Conservation (phyloP, 2,888 invertebrate genomes). For the Oscheius sp. region DNA sequence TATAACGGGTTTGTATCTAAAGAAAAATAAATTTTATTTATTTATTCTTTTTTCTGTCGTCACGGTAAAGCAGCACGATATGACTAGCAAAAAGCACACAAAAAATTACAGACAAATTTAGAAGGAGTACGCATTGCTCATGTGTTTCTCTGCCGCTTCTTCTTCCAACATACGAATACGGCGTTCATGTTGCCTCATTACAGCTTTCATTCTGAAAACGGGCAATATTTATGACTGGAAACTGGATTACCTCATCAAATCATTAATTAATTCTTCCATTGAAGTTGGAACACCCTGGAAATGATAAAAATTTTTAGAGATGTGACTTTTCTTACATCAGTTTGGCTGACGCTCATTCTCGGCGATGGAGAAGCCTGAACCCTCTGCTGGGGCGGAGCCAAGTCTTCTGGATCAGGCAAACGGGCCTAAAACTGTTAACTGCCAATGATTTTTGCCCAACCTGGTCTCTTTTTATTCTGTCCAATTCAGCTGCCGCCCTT, state of each 20-base stretch:
- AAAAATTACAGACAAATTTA: neutral
- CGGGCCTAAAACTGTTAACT: slow-evolving; percentile 34
- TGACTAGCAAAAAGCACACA: slow-evolving; percentile 3
- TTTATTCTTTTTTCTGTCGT: neutral
- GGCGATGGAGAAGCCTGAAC: slow-evolving; percentile 33
- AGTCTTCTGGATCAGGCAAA: slow-evolving; percentile 46
- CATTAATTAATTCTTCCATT: slow-evolving; percentile 61
- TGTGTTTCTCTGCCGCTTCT: slow-evolving; percentile 65
- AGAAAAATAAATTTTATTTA: slow-evolving; percentile 15
- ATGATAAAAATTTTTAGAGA: neutral
- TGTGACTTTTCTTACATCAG: neutral
- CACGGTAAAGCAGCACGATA: neutral
- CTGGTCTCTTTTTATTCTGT: slow-evolving; percentile 68
- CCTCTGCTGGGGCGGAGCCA: slow-evolving; percentile 44
- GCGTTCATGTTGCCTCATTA: slow-evolving; percentile 72
- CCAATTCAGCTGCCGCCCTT: slow-evolving; percentile 70
- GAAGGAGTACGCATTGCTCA: slow-evolving; percentile 64
- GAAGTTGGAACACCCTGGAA: slow-evolving; percentile 55
- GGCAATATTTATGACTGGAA: too few species aligned
- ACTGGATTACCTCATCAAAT: too few species aligned
- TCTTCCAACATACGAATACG: slow-evolving; percentile 72
- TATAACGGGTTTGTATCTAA: slow-evolving; percentile 3
- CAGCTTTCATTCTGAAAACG: slow-evolving; percentile 71
- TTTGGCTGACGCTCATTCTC: slow-evolving; percentile 35
- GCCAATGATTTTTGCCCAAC: too few species aligned